phyloP scores from a whole-genome alignment of 2,888 invertebrate genomes.

The Serrognathus titanus region DNA sequence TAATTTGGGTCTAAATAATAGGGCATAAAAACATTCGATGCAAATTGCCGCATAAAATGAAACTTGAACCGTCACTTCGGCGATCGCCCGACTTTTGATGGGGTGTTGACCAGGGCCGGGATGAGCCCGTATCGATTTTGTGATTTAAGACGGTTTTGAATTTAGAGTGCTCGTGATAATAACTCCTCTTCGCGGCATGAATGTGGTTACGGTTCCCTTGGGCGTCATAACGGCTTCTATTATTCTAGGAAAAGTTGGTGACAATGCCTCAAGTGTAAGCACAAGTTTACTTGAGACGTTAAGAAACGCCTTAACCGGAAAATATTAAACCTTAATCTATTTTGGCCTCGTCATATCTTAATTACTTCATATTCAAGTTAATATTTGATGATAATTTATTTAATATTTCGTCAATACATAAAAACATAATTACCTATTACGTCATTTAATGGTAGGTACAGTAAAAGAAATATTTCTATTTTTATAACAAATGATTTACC shows the following conservation, averaged over 20 bases:
- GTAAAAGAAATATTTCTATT: too few species aligned
- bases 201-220: slow-evolving; percentile 24
- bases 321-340: too few species aligned
- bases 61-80: background rate
- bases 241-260: slow-evolving; percentile 22
- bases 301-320: too few species aligned
- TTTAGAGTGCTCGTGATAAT: slow-evolving; percentile 22
- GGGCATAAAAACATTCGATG: slow-evolving; percentile 17
- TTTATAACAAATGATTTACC: too few species aligned
- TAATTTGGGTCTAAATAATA: slow-evolving; percentile 17
- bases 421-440: too few species aligned
- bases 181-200: slow-evolving; percentile 21
- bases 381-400: too few species aligned
- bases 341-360: too few species aligned
- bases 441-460: too few species aligned
- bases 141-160: slow-evolving; percentile 24
- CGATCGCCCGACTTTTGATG: slow-evolving; percentile 5
- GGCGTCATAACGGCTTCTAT: slow-evolving; percentile 25
- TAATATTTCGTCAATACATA: too few species aligned
- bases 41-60: slow-evolving; percentile 12
- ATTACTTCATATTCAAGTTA: too few species aligned
- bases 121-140: slow-evolving; percentile 22
- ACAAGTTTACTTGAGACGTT: too few species aligned
- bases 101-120: slow-evolving; percentile 13
- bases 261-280: slow-evolving; percentile 12